Conservation (phyloP, 37 sponge, comb jelly and placozoan genomes). For the Mnemiopsis leidyi region DNA sequence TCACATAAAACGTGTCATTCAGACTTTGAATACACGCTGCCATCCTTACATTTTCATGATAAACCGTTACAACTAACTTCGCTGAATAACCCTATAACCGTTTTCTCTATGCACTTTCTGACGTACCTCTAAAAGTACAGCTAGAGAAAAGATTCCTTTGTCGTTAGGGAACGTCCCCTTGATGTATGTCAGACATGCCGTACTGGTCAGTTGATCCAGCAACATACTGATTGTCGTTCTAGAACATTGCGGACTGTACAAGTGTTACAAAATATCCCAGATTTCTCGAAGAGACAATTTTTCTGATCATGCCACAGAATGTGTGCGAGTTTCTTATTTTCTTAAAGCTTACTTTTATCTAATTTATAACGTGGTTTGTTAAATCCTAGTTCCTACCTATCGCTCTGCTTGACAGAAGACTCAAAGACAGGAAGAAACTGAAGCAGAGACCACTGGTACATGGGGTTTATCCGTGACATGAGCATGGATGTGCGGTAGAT, state of each 20-base stretch:
- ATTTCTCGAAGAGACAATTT: neutral
- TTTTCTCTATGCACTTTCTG: no score
- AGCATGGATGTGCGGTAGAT: slow-evolving; percentile 13
- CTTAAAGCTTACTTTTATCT: neutral
- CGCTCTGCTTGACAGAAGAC: slow-evolving; percentile 24
- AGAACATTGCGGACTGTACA: neutral
- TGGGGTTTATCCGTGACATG: slow-evolving; percentile 45
- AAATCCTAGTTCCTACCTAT: slow-evolving; percentile 7
- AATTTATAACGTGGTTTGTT: neutral
- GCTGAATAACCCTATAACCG: no score
- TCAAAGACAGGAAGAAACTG: slow-evolving; percentile 51
- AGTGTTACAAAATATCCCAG: neutral
- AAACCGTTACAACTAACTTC: no score
- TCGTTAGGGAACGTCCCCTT: slow-evolving; percentile 15
- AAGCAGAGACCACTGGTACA: slow-evolving; percentile 56
- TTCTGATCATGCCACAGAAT: neutral
- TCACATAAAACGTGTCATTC: no score
- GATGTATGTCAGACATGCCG: slow-evolving; percentile 14
- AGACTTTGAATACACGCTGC: no score
- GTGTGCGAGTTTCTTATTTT: no score
- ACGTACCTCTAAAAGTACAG: neutral
- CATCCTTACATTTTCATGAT: no score
- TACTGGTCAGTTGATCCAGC: slow-evolving; percentile 5
- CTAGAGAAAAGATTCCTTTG: slow-evolving; percentile 25
- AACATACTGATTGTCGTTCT: slow-evolving; percentile 15